Percentiles rank a stretch among this genome's conserved stretches.
Conservation (phyloP, 2,888 invertebrate species). For the Meloe dianella region DNA sequence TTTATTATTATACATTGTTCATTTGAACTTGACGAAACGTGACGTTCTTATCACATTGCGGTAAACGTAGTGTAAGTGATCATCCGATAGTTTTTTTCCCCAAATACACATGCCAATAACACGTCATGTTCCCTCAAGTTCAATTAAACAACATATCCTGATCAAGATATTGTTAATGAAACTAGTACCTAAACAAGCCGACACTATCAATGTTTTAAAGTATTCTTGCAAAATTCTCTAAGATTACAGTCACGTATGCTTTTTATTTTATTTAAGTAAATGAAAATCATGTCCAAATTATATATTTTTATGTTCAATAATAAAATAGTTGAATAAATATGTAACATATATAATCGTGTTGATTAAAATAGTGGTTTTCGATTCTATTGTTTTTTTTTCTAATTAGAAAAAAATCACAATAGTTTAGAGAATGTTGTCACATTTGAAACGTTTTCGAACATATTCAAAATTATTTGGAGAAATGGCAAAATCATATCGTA, state of each 20-base stretch:
- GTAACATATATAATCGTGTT: slow-evolving; percentile 9
- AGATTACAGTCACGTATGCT: neutral
- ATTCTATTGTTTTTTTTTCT: neutral
- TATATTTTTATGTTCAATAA: slow-evolving; percentile 19
- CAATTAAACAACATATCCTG: too few species aligned
- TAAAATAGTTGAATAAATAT: neutral
- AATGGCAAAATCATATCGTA: slow-evolving; percentile 42
- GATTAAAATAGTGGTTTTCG: neutral
- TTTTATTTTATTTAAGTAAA: neutral
- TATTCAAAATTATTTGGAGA: neutral
- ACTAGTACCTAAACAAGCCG: neutral
- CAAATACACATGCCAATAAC: too few species aligned
- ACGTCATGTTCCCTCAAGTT: too few species aligned
- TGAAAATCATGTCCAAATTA: neutral
- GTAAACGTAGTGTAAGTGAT: too few species aligned
- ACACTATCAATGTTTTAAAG: neutral
- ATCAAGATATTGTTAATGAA: neutral
- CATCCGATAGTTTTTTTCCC: too few species aligned
- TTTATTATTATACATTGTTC: too few species aligned
- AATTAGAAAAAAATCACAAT: neutral
- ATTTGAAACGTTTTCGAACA: neutral
- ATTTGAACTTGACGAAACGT: too few species aligned
- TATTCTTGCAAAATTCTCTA: neutral
- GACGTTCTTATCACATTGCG: too few species aligned
- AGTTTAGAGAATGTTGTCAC: neutral